phyloP scores from a whole-genome alignment of 2,113 vertebrate species.

The Platysternon megacephalum region DNA sequence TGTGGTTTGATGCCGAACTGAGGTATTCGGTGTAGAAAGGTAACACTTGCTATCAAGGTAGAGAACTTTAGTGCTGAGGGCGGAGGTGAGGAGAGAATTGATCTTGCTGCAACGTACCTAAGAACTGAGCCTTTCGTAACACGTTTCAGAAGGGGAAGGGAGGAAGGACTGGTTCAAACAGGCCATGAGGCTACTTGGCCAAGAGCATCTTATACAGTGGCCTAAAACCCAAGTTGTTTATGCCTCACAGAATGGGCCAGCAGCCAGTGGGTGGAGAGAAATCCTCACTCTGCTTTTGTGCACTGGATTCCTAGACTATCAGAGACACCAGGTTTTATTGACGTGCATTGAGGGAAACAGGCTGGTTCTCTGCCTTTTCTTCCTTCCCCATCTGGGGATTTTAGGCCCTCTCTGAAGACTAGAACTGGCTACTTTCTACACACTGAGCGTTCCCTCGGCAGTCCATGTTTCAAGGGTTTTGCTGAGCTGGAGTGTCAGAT shows the following conservation, averaged over 20 bases:
- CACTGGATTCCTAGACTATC: background rate
- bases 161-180: background rate
- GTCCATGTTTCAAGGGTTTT: background rate
- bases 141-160: background rate
- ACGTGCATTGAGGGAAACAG: background rate
- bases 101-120: background rate
- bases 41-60: slow-evolving; percentile 46
- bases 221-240: background rate
- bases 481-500: background rate
- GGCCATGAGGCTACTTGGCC: slow-evolving; percentile 8
- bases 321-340: background rate
- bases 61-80: background rate
- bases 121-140: background rate
- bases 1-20: slow-evolving; percentile 74
- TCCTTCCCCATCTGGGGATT: rapidly evolving
- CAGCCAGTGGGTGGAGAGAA: background rate
- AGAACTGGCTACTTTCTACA: background rate
- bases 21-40: slow-evolving; percentile 78
- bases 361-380: background rate
- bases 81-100: background rate
- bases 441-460: background rate
- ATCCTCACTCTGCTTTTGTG: background rate
- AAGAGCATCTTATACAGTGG: background rate
- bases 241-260: background rate
- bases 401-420: background rate